Percentiles rank a stretch among this genome's conserved stretches.
Conservation (phyloP, 2,888 invertebrate genomes). For the Dorcus parallelipipedus region DNA sequence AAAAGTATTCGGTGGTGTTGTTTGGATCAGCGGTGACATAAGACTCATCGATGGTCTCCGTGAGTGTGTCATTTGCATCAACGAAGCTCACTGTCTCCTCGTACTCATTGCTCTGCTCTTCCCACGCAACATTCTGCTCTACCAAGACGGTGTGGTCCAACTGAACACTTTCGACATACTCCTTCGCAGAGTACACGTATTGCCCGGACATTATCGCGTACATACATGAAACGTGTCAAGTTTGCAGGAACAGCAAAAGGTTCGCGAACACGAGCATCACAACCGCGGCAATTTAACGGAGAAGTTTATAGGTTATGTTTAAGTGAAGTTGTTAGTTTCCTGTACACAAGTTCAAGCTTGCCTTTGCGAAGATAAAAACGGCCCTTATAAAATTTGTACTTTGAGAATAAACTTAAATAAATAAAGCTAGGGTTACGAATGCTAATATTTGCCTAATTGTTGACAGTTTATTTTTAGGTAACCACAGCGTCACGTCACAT, state of each 20-base stretch:
- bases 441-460: neutral
- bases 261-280: too few relatives aligned
- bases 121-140: conserved; percentile 11
- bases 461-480: conserved; percentile 17
- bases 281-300: neutral
- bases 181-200: conserved; percentile 10
- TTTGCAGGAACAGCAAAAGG: neutral
- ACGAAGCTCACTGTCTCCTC: conserved; percentile 22
- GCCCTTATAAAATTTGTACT: too few relatives aligned
- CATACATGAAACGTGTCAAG: conserved; percentile 5
- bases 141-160: conserved; percentile 5
- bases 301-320: conserved; percentile 8
- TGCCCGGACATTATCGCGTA: conserved; percentile 15
- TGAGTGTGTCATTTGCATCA: conserved; percentile 22
- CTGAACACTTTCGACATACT: conserved; percentile 7
- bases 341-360: too few relatives aligned
- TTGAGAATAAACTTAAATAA: too few relatives aligned
- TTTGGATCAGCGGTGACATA: conserved; percentile 39
- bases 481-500: conserved; percentile 15
- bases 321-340: too few relatives aligned
- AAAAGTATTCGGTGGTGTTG: conserved; percentile 41
- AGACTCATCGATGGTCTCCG: conserved; percentile 37
- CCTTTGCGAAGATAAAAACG: too few relatives aligned
- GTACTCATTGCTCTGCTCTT: conserved; percentile 17
- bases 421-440: too few relatives aligned